Base-by-base conservation (phyloP, 1,140 invertebrate species). In the Berghia stephanieae region DNA sequence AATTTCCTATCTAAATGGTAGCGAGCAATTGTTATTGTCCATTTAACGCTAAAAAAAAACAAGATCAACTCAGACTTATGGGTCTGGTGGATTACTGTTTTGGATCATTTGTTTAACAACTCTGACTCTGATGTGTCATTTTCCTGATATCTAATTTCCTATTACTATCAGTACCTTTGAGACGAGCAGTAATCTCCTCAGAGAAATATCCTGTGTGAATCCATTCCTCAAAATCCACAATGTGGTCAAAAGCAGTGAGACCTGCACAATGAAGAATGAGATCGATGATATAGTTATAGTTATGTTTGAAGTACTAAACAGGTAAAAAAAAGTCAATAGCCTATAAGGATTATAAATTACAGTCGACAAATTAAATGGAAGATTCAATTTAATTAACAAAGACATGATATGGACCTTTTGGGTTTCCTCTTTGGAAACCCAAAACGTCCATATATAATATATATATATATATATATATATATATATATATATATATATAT, bases 181-280 rank as follows among this genome's bases (percentile, higher is more conserved):
- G 76, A 75, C 86, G 79, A 0, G 87, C 85, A 79, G 82, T 85
- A 2, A 88, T 86, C 42, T 88, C 87, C 52, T 86, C 84, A 66
- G 79, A 81, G 77, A 89, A 89, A 66, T 85, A 87, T 31, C 87
- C 87, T 78, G 86, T 86, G 13, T 87, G 84, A 70, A 88, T 86
- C 88, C 88, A 89, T 49, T 89, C 88, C 40, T 89, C 88, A 83
- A 86, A 88, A 76, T 89, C 87, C 42, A 83, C 67, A 36, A 89
- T 88, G 72, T 83, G 83, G 75, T 89, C 87, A 83, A 89, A 88
- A 5, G 87, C 87, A 63, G 86, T 86, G 70, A 84, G 75, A 63
- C 87, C 88, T 88, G 63, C 10, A 78, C 70, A 68, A 74, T 79
- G 34, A 78, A 77, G 46, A 79, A 69, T 68, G n/a, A n/a, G n/a